Evolutionary conservation across 1,140 invertebrate species (phyloP), one percentile per base, ranked within the genome.

Genomic region (Anastrepha obliqua): DNA sequence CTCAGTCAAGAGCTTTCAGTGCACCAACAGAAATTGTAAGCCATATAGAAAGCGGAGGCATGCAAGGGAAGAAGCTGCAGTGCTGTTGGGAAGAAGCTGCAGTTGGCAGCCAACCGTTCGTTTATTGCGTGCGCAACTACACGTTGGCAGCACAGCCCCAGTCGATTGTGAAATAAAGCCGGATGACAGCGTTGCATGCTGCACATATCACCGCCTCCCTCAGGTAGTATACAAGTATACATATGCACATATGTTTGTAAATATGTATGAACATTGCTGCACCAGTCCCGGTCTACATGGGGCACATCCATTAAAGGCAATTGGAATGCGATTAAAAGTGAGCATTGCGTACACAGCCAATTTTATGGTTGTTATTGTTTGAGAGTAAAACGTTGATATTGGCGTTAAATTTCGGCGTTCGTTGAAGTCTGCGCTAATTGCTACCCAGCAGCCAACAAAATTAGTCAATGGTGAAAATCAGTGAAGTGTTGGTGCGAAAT

Each of bases 301-400:
- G n/a, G 15, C 15, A 17, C 60, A 17, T 62, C 70, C 47, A 55
- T 81, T 81, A 55, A 74, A 55, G 47, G 47, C 47, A 81, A 81
- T 81, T 81, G 74, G 47, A 8, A 81, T 51, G 47, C 44, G 74
- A 81, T 81, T 81, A 58, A 81, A 81, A 9, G 74, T 55, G 74
- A 81, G 47, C 17, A 29, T n/a, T 51, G 47, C 74, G 47, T 81
- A 55, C n/a, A 6, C 17, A 81, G 74, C 47, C 74, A 81, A 58
- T 81, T 55, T 55, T n/a, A 81, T 81, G 17, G 74, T 55, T 81
- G 47, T 55, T 81, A 11, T 51, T 51, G 74, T 55, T 51, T 20
- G 15, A 47, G 74, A 51, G 70, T 44, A 15, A 74, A 47, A 47
- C 13, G 44, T 29, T 39, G 42, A 74, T 44, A n/a, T 74, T 17